Base-by-base conservation (phyloP, 2,888 invertebrate genomes). In the Oxycera nigricornis region DNA sequence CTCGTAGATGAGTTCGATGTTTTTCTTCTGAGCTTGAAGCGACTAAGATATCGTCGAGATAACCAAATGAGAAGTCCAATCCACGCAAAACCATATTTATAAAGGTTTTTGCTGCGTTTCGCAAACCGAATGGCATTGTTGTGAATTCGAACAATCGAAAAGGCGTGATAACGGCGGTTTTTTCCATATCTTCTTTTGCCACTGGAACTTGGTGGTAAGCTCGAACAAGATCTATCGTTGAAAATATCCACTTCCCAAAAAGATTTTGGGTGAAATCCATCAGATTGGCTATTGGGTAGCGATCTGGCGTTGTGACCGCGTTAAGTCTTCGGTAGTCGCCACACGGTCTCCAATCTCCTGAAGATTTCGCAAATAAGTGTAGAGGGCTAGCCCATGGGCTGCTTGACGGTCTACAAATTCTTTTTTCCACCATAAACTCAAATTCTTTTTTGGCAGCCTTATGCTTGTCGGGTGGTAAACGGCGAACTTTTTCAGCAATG, bases 401-500 rank as follows among this genome's bases (percentile, higher is more conserved):
- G 6, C 84, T 3, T 83, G 78, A n/a, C n/a, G n/a, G n/a, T n/a
- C n/a, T n/a, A 39, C 83, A 82, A 9, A 85, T 82, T 0, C 84
- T 84, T 20, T 79, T 74, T 26, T 84, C 79, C 6, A 35, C 20
- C 65, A 65, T 39, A 24, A 22, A 65, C 26, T 73, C 50, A n/a
- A 73, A 57, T 73, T 73, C 62, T 1, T 14, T n/a, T 62, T 73
- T 61, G 2, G 73, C 68, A n/a, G 57, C 59, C 24, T 6, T 30
- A 50, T 20, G 20, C 41, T 72, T 57, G 17, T 46, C 72, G 2
- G 57, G 35, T 30, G 28, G 28, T 41, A 74, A 30, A 17, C 68
- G 55, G 14, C 74, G 17, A 30, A 24, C 22, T 2, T 24, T 20
- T 55, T 55, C 55, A 9, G 20, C 22, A 24, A 22, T 24, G 6